phyloP scores from a whole-genome alignment of 1,140 invertebrate genomes.

The Bombus balteatus region DNA sequence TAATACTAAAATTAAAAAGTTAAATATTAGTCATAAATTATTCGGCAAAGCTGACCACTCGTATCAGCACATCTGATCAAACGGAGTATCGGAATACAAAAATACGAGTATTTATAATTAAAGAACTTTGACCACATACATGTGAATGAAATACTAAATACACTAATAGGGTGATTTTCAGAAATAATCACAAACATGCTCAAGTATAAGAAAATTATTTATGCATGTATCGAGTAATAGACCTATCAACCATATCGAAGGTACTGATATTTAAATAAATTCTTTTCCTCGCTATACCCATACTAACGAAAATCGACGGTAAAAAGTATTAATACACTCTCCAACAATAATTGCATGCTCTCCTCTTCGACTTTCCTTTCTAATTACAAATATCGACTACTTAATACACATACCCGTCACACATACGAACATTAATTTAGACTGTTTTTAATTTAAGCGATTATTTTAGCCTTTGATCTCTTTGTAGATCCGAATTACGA shows the following conservation, averaged over 20 bases:
- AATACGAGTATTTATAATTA: background rate
- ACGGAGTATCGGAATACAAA: background rate
- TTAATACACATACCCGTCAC: too few species aligned
- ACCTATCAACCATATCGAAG: background rate
- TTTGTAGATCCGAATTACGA: too few species aligned
- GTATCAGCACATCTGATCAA: background rate
- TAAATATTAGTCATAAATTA: conserved; percentile 1
- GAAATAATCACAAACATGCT: background rate
- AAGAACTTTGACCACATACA: background rate
- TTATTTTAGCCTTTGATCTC: too few species aligned
- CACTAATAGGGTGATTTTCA: background rate
- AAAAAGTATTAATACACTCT: background rate
- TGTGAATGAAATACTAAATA: background rate
- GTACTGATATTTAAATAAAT: background rate
- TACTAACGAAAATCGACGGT: too few species aligned
- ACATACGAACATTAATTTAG: too few species aligned
- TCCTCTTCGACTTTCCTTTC: background rate
- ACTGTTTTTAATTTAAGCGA: too few species aligned
- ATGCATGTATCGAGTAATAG: background rate
- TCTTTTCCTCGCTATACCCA: background rate
- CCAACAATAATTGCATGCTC: background rate
- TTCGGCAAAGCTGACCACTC: background rate
- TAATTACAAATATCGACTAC: background rate
- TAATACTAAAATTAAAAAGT: background rate
- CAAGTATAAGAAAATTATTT: background rate